phyloP scores from a whole-genome alignment of 2,888 invertebrate genomes.

The Stegana nigrithorax region DNA sequence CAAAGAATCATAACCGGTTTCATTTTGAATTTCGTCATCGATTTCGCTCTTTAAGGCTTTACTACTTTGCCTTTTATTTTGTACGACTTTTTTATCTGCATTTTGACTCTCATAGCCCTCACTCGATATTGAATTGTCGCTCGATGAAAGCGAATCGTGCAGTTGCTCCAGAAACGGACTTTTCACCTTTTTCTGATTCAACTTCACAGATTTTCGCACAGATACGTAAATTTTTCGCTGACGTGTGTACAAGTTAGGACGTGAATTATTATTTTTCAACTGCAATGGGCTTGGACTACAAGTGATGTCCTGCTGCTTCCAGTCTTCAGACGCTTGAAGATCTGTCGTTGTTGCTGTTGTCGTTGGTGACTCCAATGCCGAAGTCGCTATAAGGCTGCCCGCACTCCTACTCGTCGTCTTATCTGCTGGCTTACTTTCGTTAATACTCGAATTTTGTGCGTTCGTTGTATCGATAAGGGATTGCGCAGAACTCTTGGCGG shows the following conservation, averaged over 20 bases:
- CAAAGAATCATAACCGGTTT: constrained; percentile 34
- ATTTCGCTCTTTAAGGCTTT: background rate
- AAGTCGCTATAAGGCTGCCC: background rate
- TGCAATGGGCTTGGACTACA: too few relatives aligned
- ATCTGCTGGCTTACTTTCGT: too few relatives aligned
- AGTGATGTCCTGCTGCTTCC: too few relatives aligned
- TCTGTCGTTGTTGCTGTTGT: background rate
- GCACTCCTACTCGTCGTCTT: background rate
- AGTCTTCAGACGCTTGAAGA: background rate
- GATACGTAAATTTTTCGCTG: constrained; percentile 33
- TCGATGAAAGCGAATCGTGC: constrained; percentile 57
- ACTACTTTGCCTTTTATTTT: constrained; percentile 3
- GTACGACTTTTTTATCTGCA: constrained; percentile 24
- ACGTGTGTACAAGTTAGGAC: background rate
- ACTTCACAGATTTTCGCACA: constrained; percentile 26
- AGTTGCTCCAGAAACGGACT: background rate
- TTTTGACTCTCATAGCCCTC: constrained; percentile 61
- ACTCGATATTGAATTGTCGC: constrained; percentile 66
- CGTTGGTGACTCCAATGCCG: background rate
- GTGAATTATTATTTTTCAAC: background rate
- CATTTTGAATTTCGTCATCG: constrained; percentile 25
- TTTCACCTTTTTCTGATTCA: constrained; percentile 22
- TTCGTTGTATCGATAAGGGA: background rate
- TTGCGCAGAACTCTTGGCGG: constrained; percentile 18
- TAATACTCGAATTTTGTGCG: background rate